These are phyloP conservation scores for Cottoperca gobio DNA, from an alignment of 2,797 vertebrate species.

Conservation along the genomic window DNA sequence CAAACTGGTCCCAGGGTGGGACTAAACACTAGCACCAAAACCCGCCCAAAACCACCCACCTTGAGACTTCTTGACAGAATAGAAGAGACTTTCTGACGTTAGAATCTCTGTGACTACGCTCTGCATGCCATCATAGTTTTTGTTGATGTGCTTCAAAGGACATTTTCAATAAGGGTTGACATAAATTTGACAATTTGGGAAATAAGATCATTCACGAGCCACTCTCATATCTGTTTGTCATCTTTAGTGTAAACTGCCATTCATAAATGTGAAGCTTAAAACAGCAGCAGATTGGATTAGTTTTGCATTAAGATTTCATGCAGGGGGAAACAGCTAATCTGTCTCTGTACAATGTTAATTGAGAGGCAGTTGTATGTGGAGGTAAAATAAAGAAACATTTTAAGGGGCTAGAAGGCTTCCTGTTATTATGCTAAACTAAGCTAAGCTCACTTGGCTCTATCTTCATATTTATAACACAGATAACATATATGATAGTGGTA, in stretches of 20 bases:
- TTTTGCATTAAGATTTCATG: neutral
- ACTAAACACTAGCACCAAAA: slow-evolving; percentile 52
- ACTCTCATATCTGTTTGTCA: neutral
- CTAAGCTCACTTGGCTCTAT: neutral
- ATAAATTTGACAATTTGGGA: neutral
- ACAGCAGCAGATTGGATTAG: neutral
- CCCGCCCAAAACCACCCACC: slow-evolving; percentile 61
- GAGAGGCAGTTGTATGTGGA: neutral
- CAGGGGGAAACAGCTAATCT: neutral
- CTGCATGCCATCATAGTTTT: neutral
- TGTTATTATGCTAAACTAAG: neutral
- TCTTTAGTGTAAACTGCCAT: neutral
- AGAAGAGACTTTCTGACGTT: slow-evolving; percentile 4
- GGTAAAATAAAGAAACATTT: neutral
- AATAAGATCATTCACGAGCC: neutral
- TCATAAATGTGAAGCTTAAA: neutral
- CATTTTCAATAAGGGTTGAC: neutral
- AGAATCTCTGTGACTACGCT: neutral
- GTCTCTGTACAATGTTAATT: neutral
- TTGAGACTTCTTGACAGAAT: slow-evolving; percentile 45
- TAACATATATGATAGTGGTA: neutral
- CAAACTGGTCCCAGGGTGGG: slow-evolving; percentile 55
- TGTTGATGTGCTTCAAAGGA: neutral
- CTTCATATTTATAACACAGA: neutral
- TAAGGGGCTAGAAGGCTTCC: neutral